Conservation (phyloP, 2,888 invertebrate genomes). For the Chamaedrilus cognettii region DNA sequence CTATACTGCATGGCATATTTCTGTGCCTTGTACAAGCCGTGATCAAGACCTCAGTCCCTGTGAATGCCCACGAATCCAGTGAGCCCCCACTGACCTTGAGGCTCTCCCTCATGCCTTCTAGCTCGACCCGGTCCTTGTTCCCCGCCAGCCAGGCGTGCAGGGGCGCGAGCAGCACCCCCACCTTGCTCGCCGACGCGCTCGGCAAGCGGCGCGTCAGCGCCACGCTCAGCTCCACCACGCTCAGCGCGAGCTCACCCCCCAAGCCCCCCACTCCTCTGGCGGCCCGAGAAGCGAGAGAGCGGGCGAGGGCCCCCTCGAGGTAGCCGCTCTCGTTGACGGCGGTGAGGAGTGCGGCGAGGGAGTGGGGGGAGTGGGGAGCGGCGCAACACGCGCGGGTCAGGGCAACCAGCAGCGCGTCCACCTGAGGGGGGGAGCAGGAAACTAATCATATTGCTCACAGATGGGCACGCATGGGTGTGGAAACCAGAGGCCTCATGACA, state of each 20-base stretch:
- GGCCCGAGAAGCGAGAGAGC: not conserved
- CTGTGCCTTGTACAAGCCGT: too few relatives aligned
- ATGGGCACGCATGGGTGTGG: too few relatives aligned
- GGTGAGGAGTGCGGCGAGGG: not conserved
- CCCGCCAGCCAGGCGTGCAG: not conserved
- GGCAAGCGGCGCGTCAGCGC: conserved; percentile 7
- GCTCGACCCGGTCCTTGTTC: not conserved
- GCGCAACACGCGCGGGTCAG: not conserved
- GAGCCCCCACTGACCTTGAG: too few relatives aligned
- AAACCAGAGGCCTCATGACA: too few relatives aligned
- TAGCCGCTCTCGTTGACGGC: conserved; percentile 12
- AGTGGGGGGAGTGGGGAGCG: not conserved
- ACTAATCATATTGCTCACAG: too few relatives aligned
- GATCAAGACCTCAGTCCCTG: too few relatives aligned
- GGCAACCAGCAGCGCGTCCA: not conserved
- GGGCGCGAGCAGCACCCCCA: conserved; percentile 2
- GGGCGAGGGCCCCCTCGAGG: not conserved
- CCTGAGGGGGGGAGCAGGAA: too few relatives aligned
- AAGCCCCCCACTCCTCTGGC: not conserved
- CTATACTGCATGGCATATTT: too few relatives aligned
- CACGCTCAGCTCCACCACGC: conserved; percentile 1
- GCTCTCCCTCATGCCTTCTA: not conserved
- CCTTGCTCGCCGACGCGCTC: not conserved
- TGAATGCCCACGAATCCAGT: too few relatives aligned
- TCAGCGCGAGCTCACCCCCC: conserved; percentile 3